Evolutionary conservation across 2,797 vertebrate genomes (phyloP).

Genomic region (Rhinella marina): DNA sequence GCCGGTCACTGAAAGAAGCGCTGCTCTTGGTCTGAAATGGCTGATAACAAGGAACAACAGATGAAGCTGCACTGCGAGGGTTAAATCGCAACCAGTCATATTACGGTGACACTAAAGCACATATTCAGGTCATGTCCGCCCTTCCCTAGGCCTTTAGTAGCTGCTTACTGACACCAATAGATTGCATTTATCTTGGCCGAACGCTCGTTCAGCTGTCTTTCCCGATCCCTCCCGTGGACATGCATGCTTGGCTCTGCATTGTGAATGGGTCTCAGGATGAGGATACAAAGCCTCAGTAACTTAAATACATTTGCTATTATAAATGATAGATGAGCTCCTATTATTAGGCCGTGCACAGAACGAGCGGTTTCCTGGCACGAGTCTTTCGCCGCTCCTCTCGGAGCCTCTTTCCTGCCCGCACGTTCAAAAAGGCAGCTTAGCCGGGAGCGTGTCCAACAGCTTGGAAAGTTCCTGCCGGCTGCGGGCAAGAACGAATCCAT

Average conservation of each 20-base stretch:
- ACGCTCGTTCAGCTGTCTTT: too few species aligned
- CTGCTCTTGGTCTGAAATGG: not conserved
- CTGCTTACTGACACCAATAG: too few species aligned
- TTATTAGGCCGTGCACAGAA: constrained; percentile 4
- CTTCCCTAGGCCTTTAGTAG: too few species aligned
- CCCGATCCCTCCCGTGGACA: too few species aligned
- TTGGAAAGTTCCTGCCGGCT: constrained; percentile 41
- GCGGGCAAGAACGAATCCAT: constrained; percentile 36
- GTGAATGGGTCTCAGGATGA: not conserved
- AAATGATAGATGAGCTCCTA: constrained; percentile 34
- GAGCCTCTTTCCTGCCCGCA: not conserved
- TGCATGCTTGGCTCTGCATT: too few species aligned
- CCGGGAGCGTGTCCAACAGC: constrained; percentile 41
- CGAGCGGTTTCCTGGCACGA: not conserved
- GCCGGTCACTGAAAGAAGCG: too few species aligned
- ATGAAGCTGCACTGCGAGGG: not conserved
- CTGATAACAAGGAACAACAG: not conserved
- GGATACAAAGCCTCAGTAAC: too few species aligned
- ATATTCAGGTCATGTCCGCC: too few species aligned
- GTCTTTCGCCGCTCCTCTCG: not conserved
- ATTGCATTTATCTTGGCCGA: too few species aligned
- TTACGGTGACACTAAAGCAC: too few species aligned
- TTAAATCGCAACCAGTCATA: not conserved
- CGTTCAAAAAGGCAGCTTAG: constrained; percentile 20
- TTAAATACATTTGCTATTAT: constrained; percentile 19